Conservation (phyloP, 2,113 vertebrate genomes). For the Steatornis caripensis region DNA sequence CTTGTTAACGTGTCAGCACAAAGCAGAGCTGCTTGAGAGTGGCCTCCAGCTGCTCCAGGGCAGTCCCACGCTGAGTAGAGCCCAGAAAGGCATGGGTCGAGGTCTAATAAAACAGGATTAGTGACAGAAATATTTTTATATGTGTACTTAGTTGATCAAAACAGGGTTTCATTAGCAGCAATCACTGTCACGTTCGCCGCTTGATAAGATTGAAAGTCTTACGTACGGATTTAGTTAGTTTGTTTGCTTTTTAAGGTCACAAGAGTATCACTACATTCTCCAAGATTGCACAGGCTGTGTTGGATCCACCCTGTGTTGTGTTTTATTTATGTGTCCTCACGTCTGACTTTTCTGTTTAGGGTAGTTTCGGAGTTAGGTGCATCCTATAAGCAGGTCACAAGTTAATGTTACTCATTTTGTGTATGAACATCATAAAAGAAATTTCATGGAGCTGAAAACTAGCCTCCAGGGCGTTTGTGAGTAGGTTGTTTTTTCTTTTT, state of each 20-base stretch:
- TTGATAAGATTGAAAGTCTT: neutral
- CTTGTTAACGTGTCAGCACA: neutral
- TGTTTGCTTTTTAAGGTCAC: neutral
- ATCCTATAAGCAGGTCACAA: neutral
- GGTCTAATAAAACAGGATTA: neutral
- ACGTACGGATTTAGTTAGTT: neutral
- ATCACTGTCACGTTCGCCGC: fast-evolving
- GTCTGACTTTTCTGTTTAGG: neutral
- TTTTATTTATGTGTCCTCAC: neutral
- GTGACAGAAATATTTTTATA: neutral
- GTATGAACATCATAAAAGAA: neutral
- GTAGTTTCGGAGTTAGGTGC: neutral
- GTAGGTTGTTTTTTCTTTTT: neutral
- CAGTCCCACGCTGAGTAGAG: neutral
- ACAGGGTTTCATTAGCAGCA: neutral
- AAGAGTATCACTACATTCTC: neutral
- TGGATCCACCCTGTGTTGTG: neutral
- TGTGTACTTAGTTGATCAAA: neutral
- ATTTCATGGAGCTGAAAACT: neutral
- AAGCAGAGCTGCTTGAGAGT: neutral
- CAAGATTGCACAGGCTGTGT: neutral
- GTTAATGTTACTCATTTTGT: neutral
- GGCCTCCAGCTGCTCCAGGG: neutral
- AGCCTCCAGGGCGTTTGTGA: neutral
- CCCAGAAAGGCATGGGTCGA: neutral